Base-by-base conservation (phyloP, 2,113 vertebrate species). In the Mola mola region DNA sequence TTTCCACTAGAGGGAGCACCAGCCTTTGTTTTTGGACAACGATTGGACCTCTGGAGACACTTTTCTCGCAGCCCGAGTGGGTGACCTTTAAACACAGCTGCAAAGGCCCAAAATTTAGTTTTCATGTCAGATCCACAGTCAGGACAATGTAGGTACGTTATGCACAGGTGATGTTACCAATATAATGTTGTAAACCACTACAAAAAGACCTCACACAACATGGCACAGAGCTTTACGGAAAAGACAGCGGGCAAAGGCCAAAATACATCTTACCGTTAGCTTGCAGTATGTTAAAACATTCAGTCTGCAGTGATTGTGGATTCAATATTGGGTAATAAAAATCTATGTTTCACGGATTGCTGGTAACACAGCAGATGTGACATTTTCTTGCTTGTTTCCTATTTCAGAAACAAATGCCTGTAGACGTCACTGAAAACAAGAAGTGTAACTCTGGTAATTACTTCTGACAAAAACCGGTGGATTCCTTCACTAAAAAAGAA, bases 1-100 rank as follows among this genome's bases (percentile, higher is more conserved):
- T 42, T 15, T 13, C 68, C 91, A 88, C 86, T 80, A 91, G 92
- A 91, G 87, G 91, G 91, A 58, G 88, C 66, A 68, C 81, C 62
- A 85, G 86, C 43, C 72, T 82, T 67, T 65, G 28, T 68, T 66
- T n/a, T 79, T 83, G 62, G 36, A 58, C 66, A 67, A 38, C 1
- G 9, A 29, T 37, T 42, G 1, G 17, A 41, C 29, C 16, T 22
- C 47, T 8, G 19, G 20, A 24, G 7, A 6, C 3, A 13, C 24
- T 61, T 8, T 24, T 28, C 36, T 52, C 8, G 20, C n/a, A 28
- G 37, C 41, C 28, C 3, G 40, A 61, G 20, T 8, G 16, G 6
- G 46, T 15, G n/a, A 78, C 41, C 49, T 65, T 68, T 66, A 15
- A 31, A 11, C 40, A 4, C 33, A 0, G 21, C 52, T 74, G 3